Conservation (phyloP, 1,140 invertebrate species). For the Hyles vespertilio region DNA sequence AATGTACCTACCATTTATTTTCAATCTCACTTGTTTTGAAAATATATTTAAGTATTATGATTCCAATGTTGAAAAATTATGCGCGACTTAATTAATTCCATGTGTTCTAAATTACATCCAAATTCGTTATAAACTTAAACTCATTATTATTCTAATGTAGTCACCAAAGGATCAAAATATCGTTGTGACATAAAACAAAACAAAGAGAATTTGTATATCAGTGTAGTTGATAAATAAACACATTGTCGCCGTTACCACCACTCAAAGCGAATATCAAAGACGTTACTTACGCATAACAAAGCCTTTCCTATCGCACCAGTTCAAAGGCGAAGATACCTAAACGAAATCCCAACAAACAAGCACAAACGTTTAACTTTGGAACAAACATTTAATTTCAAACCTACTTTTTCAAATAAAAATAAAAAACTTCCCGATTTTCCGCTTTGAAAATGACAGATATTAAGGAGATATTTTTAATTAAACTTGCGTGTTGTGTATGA, state of each 20-base stretch:
- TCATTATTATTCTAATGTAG: too few relatives aligned
- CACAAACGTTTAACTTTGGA: constrained; percentile 25
- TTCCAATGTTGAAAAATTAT: too few relatives aligned
- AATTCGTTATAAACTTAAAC: too few relatives aligned
- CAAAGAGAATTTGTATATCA: too few relatives aligned
- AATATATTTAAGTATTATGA: too few relatives aligned
- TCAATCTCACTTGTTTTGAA: too few relatives aligned
- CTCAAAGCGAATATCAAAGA: not conserved
- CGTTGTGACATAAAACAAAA: too few relatives aligned
- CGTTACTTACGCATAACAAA: constrained; percentile 5
- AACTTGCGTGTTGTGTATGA: constrained; percentile 31
- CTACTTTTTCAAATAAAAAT: constrained; percentile 33
- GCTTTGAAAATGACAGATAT: constrained; percentile 28
- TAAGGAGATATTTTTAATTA: constrained; percentile 38
- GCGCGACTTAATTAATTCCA: too few relatives aligned
- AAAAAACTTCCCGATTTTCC: constrained; percentile 27
- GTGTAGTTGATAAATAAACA: not conserved
- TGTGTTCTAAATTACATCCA: too few relatives aligned
- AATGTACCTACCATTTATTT: too few relatives aligned
- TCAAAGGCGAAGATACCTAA: constrained; percentile 1
- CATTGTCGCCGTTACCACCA: constrained; percentile 1
- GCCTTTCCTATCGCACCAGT: not conserved
- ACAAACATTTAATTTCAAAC: constrained; percentile 36
- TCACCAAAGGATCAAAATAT: too few relatives aligned
- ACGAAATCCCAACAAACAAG: constrained; percentile 20